Percentiles rank a stretch among this genome's conserved stretches.
Conservation (phyloP, 2,113 vertebrate species). For the Misgurnus anguillicaudatus region DNA sequence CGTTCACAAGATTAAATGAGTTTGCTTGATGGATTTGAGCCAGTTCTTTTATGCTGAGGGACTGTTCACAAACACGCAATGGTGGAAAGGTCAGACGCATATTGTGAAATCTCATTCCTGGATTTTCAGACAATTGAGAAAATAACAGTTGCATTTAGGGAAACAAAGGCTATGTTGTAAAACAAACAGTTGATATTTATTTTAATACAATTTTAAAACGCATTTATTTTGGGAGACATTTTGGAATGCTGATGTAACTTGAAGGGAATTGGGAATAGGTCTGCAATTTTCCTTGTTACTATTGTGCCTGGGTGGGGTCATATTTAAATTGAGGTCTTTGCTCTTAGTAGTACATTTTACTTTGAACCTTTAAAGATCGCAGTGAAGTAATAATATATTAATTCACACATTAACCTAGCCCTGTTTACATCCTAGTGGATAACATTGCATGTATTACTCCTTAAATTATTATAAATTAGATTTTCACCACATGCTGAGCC, state of each 20-base stretch:
- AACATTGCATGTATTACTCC: background rate
- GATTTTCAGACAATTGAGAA: conserved; percentile 4
- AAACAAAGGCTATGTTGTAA: background rate
- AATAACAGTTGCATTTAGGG: background rate
- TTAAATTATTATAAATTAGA: conserved; percentile 8
- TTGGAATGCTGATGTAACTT: too few relatives aligned
- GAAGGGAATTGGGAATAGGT: too few relatives aligned
- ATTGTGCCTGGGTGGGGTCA: too few relatives aligned
- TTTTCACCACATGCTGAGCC: background rate
- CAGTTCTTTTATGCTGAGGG: conserved; percentile 52
- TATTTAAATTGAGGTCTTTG: too few relatives aligned
- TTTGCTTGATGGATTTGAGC: conserved; percentile 53
- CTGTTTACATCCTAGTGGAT: background rate
- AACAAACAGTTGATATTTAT: background rate
- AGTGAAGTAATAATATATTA: background rate
- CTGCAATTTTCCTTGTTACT: too few relatives aligned
- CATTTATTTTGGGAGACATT: background rate
- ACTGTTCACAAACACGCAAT: conserved; percentile 49
- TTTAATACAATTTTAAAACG: too few relatives aligned
- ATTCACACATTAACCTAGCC: background rate
- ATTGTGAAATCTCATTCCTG: conserved; percentile 7
- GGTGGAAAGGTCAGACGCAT: conserved; percentile 35
- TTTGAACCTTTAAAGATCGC: background rate
- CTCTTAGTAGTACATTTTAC: background rate
- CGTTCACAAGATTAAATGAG: conserved; percentile 60